Evolutionary conservation across 2,113 vertebrate species (phyloP), one percentile per base, ranked within the genome.

Genomic region (Pelecanoides urinatrix): DNA sequence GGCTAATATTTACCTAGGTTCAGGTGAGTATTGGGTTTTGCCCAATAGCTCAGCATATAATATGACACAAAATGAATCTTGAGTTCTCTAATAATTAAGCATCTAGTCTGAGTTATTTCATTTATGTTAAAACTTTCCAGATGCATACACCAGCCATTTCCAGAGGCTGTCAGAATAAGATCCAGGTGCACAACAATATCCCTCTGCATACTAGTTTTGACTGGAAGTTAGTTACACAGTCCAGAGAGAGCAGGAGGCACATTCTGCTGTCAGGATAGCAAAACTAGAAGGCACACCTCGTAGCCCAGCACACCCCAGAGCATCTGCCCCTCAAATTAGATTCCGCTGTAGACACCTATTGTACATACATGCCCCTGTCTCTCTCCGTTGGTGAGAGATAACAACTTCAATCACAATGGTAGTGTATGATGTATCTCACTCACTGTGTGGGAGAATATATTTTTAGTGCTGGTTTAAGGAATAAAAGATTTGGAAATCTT

Each of bases 1-100:
- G 34, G 74, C 30, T 92, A 90, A 65, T 87, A 93, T 91, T 95
- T 75, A 65, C 58, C 61, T 49, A 81, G 22, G 23, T 65, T 78
- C 70, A 62, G 45, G 18, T 50, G 85, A 75, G 49, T 27, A 38
- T 23, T 65, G 23, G 34, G 7, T 18, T 95, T 92, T 92, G 30
- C 36, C 40, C 40, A 40, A 1, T 34, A 81, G 32, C 8, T 95
- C 78, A n/a, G 13, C 21, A 16, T 56, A 12, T 50, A 72, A n/a
- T 7, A 8, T 5, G 26, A 11, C 21, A 42, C 3, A 1, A 18
- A 61, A 45, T 9, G 9, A 56, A 84, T 63, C 38, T 50, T 34
- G 16, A 67, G 15, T 67, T 84, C 45, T 74, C 45, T 53, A 62
- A 34, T 16, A 73, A 66, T 50, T 36, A 56, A 77, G 2, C 29